Base-by-base conservation (phyloP, 1,140 invertebrate genomes). In the Drosophila nigromelanica region DNA sequence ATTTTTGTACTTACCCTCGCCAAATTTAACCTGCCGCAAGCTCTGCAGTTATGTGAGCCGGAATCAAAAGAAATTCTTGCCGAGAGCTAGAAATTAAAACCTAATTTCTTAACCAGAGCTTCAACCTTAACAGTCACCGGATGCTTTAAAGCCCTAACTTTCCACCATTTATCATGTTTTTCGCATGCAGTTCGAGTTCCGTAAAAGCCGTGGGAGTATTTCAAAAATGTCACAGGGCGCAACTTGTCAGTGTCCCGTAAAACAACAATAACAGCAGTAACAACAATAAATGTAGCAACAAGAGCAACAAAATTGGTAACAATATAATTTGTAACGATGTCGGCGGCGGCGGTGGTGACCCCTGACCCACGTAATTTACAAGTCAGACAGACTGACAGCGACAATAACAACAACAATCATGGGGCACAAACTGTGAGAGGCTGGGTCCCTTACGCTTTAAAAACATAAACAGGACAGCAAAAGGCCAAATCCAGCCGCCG, bases 291-390 rank as follows among this genome's bases (percentile, higher is more conserved):
- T 47, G 15, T 27, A 6, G 27, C 27, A 4, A 35, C 33, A 7
- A 14, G n/a, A 39, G 14, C 50, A 45, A 45, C 43, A 43, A 67
- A 58, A 75, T 76, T 86, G 75, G 78, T 78, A 78, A 79, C 82
- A 89, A 76, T 82, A 75, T 87, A 87, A 86, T 87, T 86, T 86
- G 66, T 76, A 75, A 76, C 54, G 75, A 37, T 66, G 78, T 70
- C 50, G 59, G 10, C 50, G 47, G 30, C 42, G 4, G 47, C 3
- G 14, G 15, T 18, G 30, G 30, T 15, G 42, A 45, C 43, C 56
- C 50, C 58, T 69, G 66, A 56, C 61, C 79, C 75, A 80, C 51
- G 75, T 68, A 78, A 67, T 48, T 75, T 73, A 62, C 67, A 60
- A 81, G 71, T 78, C 78, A 58, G 64, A 48, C 66, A 77, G 68